phyloP scores from a whole-genome alignment of 64 coral and sea anemone genomes.

The Pocillopora damicornis region DNA sequence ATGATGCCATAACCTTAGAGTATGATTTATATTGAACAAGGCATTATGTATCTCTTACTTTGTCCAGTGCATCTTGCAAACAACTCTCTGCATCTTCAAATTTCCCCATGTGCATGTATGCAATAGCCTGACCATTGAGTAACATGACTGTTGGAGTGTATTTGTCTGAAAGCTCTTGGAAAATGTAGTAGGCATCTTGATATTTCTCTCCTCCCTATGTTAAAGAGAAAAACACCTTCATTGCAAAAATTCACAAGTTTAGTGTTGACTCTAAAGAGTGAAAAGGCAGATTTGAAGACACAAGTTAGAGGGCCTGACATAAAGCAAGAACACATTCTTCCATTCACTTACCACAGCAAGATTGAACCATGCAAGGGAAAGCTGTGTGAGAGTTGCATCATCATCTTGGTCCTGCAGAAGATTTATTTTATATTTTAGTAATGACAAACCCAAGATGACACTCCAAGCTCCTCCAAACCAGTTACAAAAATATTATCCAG shows the following conservation, averaged over 20 bases:
- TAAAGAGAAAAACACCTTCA: background rate
- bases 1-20: too few relatives aligned
- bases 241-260: background rate
- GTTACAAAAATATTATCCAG: too few relatives aligned
- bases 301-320: too few relatives aligned
- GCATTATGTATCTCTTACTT: slow-evolving; percentile 30
- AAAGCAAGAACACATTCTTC: too few relatives aligned
- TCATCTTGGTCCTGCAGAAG: slow-evolving; percentile 80
- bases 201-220: slow-evolving; percentile 89
- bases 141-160: slow-evolving; percentile 85
- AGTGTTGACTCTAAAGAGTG: too few relatives aligned
- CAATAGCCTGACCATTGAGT: slow-evolving; percentile 89
- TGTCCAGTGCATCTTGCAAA: slow-evolving; percentile 88
- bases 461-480: too few relatives aligned
- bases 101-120: slow-evolving; percentile 94
- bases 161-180: slow-evolving; percentile 97
- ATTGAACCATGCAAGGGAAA: slow-evolving; percentile 95
- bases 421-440: too few relatives aligned
- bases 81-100: slow-evolving; percentile 93
- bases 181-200: slow-evolving; percentile 98
- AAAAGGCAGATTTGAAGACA: too few relatives aligned
- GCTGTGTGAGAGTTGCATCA: slow-evolving; percentile 88
- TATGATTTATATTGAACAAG: too few relatives aligned
- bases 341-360: slow-evolving; percentile 73
- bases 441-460: too few relatives aligned